These are phyloP conservation scores for Elgaria multicarinata DNA, from an alignment of 2,113 vertebrate genomes.

Conservation along the genomic window DNA sequence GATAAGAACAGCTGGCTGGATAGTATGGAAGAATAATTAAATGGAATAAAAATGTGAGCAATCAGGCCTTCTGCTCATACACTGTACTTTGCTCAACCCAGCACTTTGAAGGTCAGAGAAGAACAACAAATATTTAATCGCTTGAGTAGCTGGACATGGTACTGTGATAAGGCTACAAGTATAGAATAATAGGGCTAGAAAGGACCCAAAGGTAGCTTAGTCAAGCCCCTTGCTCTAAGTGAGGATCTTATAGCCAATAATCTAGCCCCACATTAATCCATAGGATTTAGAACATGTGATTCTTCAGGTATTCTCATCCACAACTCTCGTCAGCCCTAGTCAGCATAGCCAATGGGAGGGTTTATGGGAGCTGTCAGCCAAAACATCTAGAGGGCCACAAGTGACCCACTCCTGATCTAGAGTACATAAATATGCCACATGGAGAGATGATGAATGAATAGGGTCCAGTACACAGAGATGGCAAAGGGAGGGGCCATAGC, in stretches of 20 bases:
- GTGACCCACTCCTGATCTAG: too few relatives aligned
- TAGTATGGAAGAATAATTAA: background rate
- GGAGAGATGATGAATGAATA: background rate
- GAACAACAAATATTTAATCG: background rate
- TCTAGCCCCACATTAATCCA: background rate
- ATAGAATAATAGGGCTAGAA: background rate
- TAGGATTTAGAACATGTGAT: background rate
- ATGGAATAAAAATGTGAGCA: background rate
- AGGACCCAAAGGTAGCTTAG: background rate
- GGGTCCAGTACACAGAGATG: background rate
- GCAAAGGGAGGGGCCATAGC: background rate
- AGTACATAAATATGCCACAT: background rate
- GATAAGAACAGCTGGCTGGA: background rate
- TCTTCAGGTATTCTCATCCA: background rate
- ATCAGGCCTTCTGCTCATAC: background rate
- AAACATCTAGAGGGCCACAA: background rate
- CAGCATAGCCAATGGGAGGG: background rate
- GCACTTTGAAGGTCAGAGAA: background rate
- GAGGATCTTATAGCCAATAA: background rate
- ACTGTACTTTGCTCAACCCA: background rate
- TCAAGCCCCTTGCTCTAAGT: background rate
- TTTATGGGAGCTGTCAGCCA: background rate
- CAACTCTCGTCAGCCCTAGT: background rate
- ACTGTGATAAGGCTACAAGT: background rate
- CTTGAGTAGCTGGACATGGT: background rate